Base-by-base conservation (phyloP, 2,888 invertebrate species). In the Stenotaenia linearis region DNA sequence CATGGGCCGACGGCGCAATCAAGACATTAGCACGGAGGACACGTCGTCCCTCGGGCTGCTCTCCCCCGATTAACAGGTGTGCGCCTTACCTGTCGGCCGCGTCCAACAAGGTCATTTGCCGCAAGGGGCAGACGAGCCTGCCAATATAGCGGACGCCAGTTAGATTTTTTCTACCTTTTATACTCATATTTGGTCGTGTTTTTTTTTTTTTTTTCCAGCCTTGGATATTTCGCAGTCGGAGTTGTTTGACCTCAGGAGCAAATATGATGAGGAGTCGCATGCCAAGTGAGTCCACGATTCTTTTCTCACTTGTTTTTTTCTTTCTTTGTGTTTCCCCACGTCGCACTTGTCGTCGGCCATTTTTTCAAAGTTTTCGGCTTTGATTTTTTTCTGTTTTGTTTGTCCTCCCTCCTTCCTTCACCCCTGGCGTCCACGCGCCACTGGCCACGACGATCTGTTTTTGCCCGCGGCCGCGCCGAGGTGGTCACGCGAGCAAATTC, bases 241-340 rank as follows among this genome's bases (percentile, higher is more conserved):
- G 82, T 84, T 87, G 82, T 87, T 87, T 84, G 87, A 88, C 82
- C 84, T 87, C 81, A 87, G 86, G 82, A 83, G 86, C 82, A 87
- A 87, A 83, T 86, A 86, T 82, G 88, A 88, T 80, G 87, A 88
- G 80, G 81, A 81, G 28, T 75, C 40, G 23, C 80, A 80, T 78
- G 81, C 81, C 61, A 81, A 81, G 81, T 81, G 78, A 81, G 81
- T 80, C 28, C n/a, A 45, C 45, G 21, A 45, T 37, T 7, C 12
- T 32, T 37, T 75, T 32, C 10, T 75, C 3, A 5, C 21, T 28
- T 75, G 2, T 75, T 75, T 28, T 32, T 32, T 0, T 75, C 32
- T 75, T 32, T 37, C 35, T 75, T 15, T 75, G 25, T 69, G 12
- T 69, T 69, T n/a, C n/a, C 25, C 69, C 69, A 28, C 69, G 25